Evolutionary conservation across 2,888 invertebrate genomes (phyloP).

Genomic region (Diarsia rubi): DNA sequence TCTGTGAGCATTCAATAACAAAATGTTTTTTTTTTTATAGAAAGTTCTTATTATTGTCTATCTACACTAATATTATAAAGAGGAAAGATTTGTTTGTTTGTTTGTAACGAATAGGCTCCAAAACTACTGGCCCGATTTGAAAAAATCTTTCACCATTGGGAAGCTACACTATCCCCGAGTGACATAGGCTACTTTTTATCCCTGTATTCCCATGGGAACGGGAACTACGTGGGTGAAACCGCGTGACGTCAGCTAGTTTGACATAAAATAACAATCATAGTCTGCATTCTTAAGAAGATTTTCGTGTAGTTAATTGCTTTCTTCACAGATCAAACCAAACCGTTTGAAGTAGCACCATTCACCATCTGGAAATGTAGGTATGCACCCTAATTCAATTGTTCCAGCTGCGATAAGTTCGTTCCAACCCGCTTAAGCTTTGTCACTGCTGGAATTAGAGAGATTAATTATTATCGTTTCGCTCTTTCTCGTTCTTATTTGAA

Average conservation of each 20-base stretch:
- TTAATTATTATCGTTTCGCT: conserved; percentile 48
- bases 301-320: neutral
- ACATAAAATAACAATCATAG: neutral
- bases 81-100: too few species aligned
- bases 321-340: neutral
- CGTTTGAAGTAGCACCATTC: conserved; percentile 5
- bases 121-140: too few species aligned
- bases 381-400: conserved; percentile 57
- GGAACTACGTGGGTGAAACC: too few species aligned
- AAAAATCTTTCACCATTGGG: too few species aligned
- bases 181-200: too few species aligned
- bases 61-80: too few species aligned
- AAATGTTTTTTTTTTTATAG: neutral
- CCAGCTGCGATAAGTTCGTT: conserved; percentile 56
- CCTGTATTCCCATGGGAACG: too few species aligned
- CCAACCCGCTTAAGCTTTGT: conserved; percentile 55
- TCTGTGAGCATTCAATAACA: neutral
- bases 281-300: neutral
- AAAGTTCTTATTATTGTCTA: neutral
- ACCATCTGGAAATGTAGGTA: conserved; percentile 46
- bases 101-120: too few species aligned
- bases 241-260: too few species aligned
- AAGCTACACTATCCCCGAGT: too few species aligned
- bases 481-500: conserved; percentile 21
- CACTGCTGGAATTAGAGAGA: conserved; percentile 43